Evolutionary conservation across 2,888 invertebrate species (phyloP).

Genomic region (Phasia obesa): DNA sequence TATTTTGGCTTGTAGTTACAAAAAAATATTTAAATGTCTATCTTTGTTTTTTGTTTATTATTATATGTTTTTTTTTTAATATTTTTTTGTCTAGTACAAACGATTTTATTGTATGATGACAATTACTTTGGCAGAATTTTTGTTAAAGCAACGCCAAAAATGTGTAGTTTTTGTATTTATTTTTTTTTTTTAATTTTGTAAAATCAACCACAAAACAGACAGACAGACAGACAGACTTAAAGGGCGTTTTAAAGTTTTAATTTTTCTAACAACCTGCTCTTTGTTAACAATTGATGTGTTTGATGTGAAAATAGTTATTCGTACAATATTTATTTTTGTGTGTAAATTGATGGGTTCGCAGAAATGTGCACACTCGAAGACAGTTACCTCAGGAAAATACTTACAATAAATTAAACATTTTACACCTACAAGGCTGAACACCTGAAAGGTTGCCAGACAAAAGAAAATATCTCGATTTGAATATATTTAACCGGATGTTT

Average conservation of each 20-base stretch:
- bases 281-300: conserved; percentile 69
- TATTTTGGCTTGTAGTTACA: conserved; percentile 16
- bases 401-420: too few relatives aligned
- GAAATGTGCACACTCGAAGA: conserved; percentile 8
- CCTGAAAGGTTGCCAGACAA: too few relatives aligned
- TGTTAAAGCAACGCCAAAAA: conserved; percentile 59
- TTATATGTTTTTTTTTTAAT: neutral
- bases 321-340: conserved; percentile 51
- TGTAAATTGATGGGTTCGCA: conserved; percentile 52
- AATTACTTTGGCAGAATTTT: conserved; percentile 40
- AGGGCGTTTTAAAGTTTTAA: conserved; percentile 58
- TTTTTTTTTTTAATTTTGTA: conserved; percentile 22
- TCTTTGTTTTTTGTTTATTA: neutral
- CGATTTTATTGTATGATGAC: conserved; percentile 61
- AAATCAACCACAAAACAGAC: conserved; percentile 39
- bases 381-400: conserved; percentile 15
- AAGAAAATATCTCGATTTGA: too few relatives aligned
- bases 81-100: conserved; percentile 43
- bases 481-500: too few relatives aligned
- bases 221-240: too few relatives aligned
- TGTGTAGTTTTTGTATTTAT: conserved; percentile 42
- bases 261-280: conserved; percentile 56
- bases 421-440: too few relatives aligned
- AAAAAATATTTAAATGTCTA: neutral
- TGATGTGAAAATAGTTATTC: conserved; percentile 66